Evolutionary conservation across 2,797 vertebrate genomes (phyloP), one percentile per base, ranked within the genome.

Genomic region (Sebastes glaucus): DNA sequence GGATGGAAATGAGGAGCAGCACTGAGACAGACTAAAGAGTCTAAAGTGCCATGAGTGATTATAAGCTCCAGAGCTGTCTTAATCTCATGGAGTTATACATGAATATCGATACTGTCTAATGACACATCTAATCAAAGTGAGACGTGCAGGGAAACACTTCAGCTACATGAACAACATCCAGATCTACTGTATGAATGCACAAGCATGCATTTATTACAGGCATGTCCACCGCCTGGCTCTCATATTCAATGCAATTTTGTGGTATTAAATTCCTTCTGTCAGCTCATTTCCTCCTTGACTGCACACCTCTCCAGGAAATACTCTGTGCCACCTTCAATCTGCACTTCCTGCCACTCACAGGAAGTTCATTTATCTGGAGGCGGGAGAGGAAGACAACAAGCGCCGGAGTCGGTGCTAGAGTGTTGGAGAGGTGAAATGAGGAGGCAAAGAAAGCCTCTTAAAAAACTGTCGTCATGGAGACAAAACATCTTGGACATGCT

Each of bases 241-340:
- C 67, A 80, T 77, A 75, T 77, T 79, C 72, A 28, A 55, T 83
- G 66, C 64, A 78, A 56, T 83, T 81, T 74, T 70, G 49, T 74
- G 75, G 87, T 87, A 89, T 88, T 80, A 82, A 69, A 88, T 82
- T 78, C 81, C 74, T 71, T 78, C 60, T 81, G 87, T 90, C 85
- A 85, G 81, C 87, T 93, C 86, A 92, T 91, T 90, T 93, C 78
- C 85, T 89, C 74, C 72, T 85, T 53, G 73, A 67, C 77, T 71
- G 78, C 73, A 70, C 83, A 82, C 49, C 66, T 88, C 77, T 74
- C 63, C 78, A 80, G 85, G 83, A 91, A 90, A 88, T 84, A 79
- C 78, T 77, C 68, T 20, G 56, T 80, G 80, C 89, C 87, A 92
- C 73, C 84, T 87, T 89, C 80, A 89, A 94, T 93, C 77, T 87